phyloP scores from a whole-genome alignment of 2,113 vertebrate genomes.

The Lepidothrix coronata region DNA sequence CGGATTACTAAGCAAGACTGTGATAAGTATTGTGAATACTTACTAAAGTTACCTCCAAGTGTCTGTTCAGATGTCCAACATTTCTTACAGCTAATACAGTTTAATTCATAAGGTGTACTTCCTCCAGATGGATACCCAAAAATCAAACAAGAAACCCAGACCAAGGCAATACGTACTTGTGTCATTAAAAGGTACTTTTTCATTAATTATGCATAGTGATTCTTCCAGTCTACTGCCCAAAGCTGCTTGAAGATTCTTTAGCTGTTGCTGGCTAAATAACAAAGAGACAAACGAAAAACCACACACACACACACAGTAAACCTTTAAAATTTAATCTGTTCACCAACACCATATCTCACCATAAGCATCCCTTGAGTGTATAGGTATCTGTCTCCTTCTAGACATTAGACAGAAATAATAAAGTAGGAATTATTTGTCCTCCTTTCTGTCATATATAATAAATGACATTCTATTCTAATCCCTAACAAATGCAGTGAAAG shows the following conservation, averaged over 20 bases:
- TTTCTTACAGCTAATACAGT: background rate
- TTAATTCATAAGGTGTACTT: background rate
- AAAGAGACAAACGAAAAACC: constrained; percentile 43
- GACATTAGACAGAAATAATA: background rate
- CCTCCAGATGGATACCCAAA: background rate
- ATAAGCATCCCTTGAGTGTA: background rate
- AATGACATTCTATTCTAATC: background rate
- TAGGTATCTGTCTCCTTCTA: background rate
- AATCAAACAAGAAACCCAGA: background rate
- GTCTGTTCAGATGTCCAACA: background rate
- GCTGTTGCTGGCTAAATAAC: constrained; percentile 89
- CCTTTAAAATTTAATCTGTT: background rate
- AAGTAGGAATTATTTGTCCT: background rate
- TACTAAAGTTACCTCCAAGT: background rate
- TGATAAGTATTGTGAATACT: background rate
- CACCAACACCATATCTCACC: background rate
- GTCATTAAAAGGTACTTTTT: constrained; percentile 99
- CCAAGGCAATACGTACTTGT: constrained; percentile 86
- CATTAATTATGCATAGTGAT: constrained; percentile 91
- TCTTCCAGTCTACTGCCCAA: constrained; percentile 91
- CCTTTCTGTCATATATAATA: background rate
- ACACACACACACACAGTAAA: constrained; percentile 28
- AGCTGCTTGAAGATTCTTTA: constrained; percentile 90
- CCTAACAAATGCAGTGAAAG: background rate
- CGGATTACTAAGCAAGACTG: background rate